Evolutionary conservation across 2,113 vertebrate genomes (phyloP), one percentile per base, ranked within the genome.

Genomic region (Psilopogon haemacephalus): DNA sequence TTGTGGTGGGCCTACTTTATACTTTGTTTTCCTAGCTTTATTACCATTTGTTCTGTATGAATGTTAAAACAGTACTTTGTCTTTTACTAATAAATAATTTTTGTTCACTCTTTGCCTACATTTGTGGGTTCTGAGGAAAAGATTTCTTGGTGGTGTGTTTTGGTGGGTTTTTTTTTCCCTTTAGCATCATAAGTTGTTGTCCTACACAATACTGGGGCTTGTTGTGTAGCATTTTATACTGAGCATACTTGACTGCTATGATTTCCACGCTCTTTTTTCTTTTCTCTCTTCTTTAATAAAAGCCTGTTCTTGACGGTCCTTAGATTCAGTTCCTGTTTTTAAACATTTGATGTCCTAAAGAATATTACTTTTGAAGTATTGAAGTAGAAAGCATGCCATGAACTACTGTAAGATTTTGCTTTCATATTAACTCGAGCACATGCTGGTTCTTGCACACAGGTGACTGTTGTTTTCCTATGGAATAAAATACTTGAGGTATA

Each of bases 61-160:
- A 95, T 93, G 90, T 96, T 91, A 80, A 91, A 75, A 89, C 88
- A 95, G 88, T 95, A 89, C 93, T 95, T 92, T 89, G 86, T 91
- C 94, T 96, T 97, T 96, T 95, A 95, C 95, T 96, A 97, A 97
- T 96, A 97, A 97, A 96, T 95, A 90, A 96, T 69, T 93, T 90
- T 95, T 92, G 71, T 93, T 96, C 72, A 11, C 62, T 83, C 59
- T 48, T 90, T 46, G 88, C 73, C 58, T 77, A 13, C 18, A 4
- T 88, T 70, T 89, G 21, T 92, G 60, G 46, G 21, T 2, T 20
- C 19, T 32, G 48, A 24, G 62, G 69, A 48, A 42, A 40, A 55
- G 35, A 52, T 84, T 90, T 81, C 18, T 72, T 55, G 8, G 11
- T 35, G 46, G 48, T 50, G 48, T 50, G 21, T 46, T 16, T 40